A percentile compares a stretch with the other conserved stretches of the same genome.
phyloP scores from a whole-genome alignment of 2,888 invertebrate species.

The Cerceris ruficornis region DNA sequence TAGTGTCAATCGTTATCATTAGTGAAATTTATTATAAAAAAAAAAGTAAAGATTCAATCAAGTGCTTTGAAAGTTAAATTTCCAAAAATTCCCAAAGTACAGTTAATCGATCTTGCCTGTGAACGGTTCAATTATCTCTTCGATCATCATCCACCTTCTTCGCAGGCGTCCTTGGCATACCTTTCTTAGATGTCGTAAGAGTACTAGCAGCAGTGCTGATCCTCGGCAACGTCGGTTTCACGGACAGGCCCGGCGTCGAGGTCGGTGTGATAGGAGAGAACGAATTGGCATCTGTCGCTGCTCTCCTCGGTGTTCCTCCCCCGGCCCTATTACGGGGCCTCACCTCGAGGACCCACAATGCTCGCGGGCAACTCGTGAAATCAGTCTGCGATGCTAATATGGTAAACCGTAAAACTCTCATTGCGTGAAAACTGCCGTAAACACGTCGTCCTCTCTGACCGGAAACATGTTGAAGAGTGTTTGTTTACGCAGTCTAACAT shows the following conservation, averaged over 20 bases:
- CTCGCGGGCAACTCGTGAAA: constrained; percentile 90
- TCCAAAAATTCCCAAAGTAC: too few species aligned
- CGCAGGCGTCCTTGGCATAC: constrained; percentile 92
- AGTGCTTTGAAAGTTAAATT: too few species aligned
- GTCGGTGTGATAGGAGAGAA: constrained; percentile 91
- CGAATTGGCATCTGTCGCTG: constrained; percentile 93
- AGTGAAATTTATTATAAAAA: too few species aligned
- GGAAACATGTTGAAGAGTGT: constrained; percentile 47
- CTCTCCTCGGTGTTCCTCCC: constrained; percentile 90
- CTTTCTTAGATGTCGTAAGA: constrained; percentile 95
- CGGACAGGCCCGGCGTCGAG: constrained; percentile 89
- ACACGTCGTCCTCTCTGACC: background rate
- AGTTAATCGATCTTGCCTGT: too few species aligned
- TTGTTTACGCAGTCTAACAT: constrained; percentile 86
- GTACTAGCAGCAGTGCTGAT: constrained; percentile 95
- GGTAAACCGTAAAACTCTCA: constrained; percentile 76
- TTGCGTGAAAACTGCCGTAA: constrained; percentile 10
- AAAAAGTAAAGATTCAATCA: too few species aligned
- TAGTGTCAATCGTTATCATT: too few species aligned
- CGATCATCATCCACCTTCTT: background rate
- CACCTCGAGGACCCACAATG: constrained; percentile 91
- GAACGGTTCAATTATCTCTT: too few species aligned
- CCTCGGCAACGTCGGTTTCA: constrained; percentile 95
- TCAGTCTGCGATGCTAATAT: constrained; percentile 92
- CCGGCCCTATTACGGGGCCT: constrained; percentile 91